Conservation (phyloP, 2,888 invertebrate species). For the Ariolimax columbianus region DNA sequence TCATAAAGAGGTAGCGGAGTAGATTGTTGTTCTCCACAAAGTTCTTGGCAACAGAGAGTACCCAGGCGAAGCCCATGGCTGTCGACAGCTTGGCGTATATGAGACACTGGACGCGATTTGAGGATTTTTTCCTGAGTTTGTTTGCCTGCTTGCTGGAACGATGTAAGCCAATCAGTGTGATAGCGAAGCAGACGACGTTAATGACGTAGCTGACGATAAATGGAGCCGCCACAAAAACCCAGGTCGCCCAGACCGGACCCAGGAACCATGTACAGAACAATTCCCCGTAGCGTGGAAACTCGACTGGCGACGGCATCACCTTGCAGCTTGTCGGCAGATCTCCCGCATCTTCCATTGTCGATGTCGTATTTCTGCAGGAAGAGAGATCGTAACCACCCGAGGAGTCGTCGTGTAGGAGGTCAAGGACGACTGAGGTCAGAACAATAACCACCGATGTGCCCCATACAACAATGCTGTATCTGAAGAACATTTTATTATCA, state of each 20-base stretch:
- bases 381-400: too few relatives aligned
- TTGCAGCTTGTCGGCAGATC: not conserved
- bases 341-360: not conserved
- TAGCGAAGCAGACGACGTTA: slow-evolving; percentile 51
- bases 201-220: slow-evolving; percentile 45
- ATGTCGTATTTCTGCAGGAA: not conserved
- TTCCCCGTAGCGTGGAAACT: slow-evolving; percentile 33
- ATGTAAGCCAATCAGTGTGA: slow-evolving; percentile 52
- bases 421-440: slow-evolving; percentile 3
- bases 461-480: slow-evolving; percentile 40
- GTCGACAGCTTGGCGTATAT: slow-evolving; percentile 40
- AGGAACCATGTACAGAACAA: slow-evolving; percentile 34
- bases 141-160: not conserved
- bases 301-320: not conserved
- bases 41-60: not conserved
- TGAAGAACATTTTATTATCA: not conserved
- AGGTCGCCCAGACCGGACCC: slow-evolving; percentile 4
- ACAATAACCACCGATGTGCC: not conserved
- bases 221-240: slow-evolving; percentile 43
- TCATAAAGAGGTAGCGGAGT: not conserved
- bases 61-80: slow-evolving; percentile 37
- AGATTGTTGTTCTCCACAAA: not conserved
- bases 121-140: not conserved
- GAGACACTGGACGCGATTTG: not conserved
- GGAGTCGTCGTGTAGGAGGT: slow-evolving; percentile 21